Conservation (phyloP, 2,113 vertebrate species). For the Rana temporaria region DNA sequence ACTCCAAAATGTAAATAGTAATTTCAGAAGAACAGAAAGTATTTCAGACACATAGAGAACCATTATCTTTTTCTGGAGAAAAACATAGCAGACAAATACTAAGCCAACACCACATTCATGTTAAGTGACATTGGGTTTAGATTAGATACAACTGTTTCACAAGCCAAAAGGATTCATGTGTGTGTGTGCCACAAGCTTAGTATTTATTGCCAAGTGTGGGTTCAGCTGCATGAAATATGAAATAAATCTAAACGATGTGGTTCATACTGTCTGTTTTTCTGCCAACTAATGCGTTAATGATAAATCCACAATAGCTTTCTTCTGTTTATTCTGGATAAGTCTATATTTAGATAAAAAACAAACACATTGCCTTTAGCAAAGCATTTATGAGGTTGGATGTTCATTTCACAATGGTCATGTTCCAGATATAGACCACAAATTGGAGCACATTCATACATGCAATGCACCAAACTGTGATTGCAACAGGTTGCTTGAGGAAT, state of each 20-base stretch:
- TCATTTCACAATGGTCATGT: background rate
- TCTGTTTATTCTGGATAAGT: conserved; percentile 35
- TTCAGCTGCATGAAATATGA: conserved; percentile 10
- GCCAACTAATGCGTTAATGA: conserved; percentile 43
- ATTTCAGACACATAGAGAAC: background rate
- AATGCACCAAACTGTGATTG: too few species aligned
- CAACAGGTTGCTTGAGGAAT: too few species aligned
- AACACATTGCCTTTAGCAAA: conserved; percentile 22
- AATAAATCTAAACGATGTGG: conserved; percentile 22
- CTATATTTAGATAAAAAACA: conserved; percentile 40
- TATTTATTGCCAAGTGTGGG: background rate
- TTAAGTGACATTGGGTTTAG: conserved; percentile 40
- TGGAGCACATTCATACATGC: background rate
- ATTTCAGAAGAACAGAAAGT: conserved; percentile 7
- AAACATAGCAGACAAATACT: background rate
- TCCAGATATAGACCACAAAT: background rate
- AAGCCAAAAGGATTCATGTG: too few species aligned
- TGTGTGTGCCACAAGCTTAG: background rate
- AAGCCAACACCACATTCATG: conserved; percentile 6
- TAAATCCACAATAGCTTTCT: conserved; percentile 16
- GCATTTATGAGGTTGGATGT: conserved; percentile 1
- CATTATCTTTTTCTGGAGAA: conserved; percentile 10
- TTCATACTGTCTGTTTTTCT: conserved; percentile 14
- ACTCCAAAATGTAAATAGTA: background rate
- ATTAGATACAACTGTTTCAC: conserved; percentile 26